A percentile compares a stretch with the other conserved stretches of the same genome.
Evolutionary conservation across 2,113 vertebrate genomes (phyloP).

Genomic region (Coryphaenoides rupestris): DNA sequence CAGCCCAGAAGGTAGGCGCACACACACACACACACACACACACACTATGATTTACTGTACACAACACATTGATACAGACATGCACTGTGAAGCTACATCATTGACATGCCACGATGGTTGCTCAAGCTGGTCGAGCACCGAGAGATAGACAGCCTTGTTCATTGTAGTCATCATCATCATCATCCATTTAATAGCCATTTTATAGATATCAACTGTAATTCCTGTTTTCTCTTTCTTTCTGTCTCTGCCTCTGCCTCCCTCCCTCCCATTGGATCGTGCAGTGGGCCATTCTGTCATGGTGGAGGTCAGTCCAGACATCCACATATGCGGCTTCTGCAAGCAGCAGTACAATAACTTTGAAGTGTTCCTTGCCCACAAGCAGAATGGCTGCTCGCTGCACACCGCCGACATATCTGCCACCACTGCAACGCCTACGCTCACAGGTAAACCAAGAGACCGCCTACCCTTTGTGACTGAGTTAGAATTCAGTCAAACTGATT

Average conservation of each 20-base stretch:
- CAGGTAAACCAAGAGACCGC: conserved; percentile 66
- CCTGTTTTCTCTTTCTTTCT: background rate
- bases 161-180: background rate
- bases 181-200: background rate
- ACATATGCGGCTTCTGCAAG: conserved; percentile 96
- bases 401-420: conserved; percentile 58
- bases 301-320: conserved; percentile 90
- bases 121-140: too few relatives aligned
- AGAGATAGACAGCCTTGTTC: background rate
- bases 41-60: too few relatives aligned
- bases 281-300: conserved; percentile 81
- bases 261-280: conserved; percentile 15
- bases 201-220: background rate
- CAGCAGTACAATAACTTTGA: conserved; percentile 94
- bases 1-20: conserved; percentile 63
- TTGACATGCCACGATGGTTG: too few relatives aligned
- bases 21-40: background rate
- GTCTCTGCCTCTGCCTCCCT: conserved; percentile 39
- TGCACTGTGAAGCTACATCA: too few relatives aligned
- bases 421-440: conserved; percentile 72
- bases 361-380: conserved; percentile 89
- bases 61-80: too few relatives aligned
- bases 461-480: background rate
- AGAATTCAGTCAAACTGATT: background rate
- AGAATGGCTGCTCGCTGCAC: conserved; percentile 83